phyloP scores from a whole-genome alignment of 2,113 vertebrate species.

The Pedetes capensis region DNA sequence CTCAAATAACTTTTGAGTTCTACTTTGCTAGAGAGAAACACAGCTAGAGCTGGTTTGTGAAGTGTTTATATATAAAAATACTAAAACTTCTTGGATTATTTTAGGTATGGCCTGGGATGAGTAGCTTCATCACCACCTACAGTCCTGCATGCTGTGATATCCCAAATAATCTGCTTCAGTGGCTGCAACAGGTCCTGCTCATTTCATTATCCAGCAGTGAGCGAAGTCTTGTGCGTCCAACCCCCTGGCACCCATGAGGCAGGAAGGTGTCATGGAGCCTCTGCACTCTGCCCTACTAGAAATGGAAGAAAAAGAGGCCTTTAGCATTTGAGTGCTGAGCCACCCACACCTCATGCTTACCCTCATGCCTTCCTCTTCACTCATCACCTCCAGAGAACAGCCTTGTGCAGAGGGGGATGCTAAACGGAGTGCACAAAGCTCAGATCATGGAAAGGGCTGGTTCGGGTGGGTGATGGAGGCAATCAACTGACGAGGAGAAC shows the following conservation, averaged over 20 bases:
- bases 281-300: not conserved
- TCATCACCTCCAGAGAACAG: no score
- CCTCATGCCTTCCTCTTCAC: not conserved
- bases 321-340: not conserved
- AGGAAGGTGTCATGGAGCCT: not conserved
- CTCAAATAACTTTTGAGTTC: not conserved
- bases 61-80: not conserved
- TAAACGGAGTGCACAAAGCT: not conserved
- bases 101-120: not conserved
- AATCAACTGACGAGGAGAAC: not conserved
- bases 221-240: accelerated
- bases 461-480: constrained; percentile 58
- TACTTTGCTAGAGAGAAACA: not conserved
- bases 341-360: not conserved
- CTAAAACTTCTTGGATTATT: not conserved
- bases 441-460: constrained; percentile 52
- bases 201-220: not conserved
- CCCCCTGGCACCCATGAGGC: accelerated
- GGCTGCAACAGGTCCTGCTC: not conserved
- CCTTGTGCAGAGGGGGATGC: constrained; percentile 46
- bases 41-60: not conserved
- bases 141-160: accelerated
- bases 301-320: not conserved
- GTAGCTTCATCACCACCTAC: accelerated
- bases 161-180: not conserved